phyloP scores from a whole-genome alignment of 2,113 vertebrate species.

The Cavia porcellus region DNA sequence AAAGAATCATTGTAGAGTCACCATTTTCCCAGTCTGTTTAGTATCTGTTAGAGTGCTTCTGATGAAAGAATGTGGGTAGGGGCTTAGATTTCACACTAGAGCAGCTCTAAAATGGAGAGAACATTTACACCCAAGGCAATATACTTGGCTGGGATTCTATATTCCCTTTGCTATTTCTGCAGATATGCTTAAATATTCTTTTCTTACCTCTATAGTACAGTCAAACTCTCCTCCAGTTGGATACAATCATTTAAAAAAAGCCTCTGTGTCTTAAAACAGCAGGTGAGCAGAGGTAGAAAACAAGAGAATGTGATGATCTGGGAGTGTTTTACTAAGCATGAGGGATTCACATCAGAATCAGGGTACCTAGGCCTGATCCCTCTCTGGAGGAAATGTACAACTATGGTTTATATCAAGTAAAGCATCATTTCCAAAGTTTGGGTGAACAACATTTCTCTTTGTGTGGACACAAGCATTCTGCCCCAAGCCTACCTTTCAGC shows the following conservation, averaged over 20 bases:
- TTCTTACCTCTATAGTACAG: constrained; percentile 23
- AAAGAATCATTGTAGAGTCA: constrained; percentile 19
- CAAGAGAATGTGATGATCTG: background rate
- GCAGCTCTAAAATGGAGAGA: constrained; percentile 56
- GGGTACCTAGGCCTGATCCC: background rate
- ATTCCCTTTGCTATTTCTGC: constrained; percentile 71
- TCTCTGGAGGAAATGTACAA: background rate
- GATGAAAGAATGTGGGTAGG: constrained; percentile 20
- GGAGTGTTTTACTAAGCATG: background rate
- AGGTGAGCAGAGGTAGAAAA: constrained; percentile 18
- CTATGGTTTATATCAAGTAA: background rate
- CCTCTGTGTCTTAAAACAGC: constrained; percentile 33
- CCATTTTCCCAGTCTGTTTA: constrained; percentile 15
- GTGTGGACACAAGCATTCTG: background rate
- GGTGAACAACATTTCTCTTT: background rate
- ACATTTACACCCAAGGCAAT: constrained; percentile 61
- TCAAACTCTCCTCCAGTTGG: constrained; percentile 53
- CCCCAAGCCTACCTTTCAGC: background rate
- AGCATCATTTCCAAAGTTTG: background rate
- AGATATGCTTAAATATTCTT: constrained; percentile 69
- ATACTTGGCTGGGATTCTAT: constrained; percentile 60
- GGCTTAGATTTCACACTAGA: constrained; percentile 59
- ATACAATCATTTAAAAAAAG: background rate
- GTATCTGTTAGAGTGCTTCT: constrained; percentile 40
- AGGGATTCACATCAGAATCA: background rate